Conservation (phyloP, 2,113 vertebrate species). For the Urocolius indicus region DNA sequence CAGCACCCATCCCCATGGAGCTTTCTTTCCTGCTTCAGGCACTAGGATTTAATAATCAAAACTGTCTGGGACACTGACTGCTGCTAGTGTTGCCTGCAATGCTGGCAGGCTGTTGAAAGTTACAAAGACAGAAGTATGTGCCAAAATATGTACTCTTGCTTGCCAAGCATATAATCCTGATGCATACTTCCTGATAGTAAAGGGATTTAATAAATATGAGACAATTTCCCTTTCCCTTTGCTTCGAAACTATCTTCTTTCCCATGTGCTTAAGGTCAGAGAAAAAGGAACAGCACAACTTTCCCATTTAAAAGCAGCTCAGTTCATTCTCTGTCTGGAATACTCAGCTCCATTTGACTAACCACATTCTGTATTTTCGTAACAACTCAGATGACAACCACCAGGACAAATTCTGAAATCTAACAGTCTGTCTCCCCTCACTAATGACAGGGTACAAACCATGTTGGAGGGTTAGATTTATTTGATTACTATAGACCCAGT, state of each 20-base stretch:
- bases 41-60: slow-evolving; percentile 58
- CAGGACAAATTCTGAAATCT: not conserved
- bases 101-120: slow-evolving; percentile 45
- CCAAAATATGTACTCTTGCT: slow-evolving; percentile 49
- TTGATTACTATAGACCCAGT: not conserved
- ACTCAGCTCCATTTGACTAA: not conserved
- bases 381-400: not conserved
- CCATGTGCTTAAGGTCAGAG: slow-evolving; percentile 16
- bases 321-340: not conserved
- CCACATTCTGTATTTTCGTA: not conserved
- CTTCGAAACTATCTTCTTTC: slow-evolving; percentile 46
- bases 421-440: not conserved
- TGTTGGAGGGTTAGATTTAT: not conserved
- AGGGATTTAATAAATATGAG: slow-evolving; percentile 64
- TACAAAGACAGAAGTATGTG: slow-evolving; percentile 31
- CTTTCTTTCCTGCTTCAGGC: not conserved
- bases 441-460: not conserved
- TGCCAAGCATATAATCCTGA: slow-evolving; percentile 65
- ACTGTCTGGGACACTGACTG: slow-evolving; percentile 49
- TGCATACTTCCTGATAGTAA: slow-evolving; percentile 66
- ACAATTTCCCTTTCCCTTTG: slow-evolving; percentile 58
- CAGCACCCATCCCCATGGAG: not conserved
- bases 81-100: slow-evolving; percentile 41
- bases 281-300: not conserved
- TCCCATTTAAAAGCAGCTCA: not conserved